phyloP scores from a whole-genome alignment of 35 echinoderm and acorn worm species.

The Amphiura filiformis region DNA sequence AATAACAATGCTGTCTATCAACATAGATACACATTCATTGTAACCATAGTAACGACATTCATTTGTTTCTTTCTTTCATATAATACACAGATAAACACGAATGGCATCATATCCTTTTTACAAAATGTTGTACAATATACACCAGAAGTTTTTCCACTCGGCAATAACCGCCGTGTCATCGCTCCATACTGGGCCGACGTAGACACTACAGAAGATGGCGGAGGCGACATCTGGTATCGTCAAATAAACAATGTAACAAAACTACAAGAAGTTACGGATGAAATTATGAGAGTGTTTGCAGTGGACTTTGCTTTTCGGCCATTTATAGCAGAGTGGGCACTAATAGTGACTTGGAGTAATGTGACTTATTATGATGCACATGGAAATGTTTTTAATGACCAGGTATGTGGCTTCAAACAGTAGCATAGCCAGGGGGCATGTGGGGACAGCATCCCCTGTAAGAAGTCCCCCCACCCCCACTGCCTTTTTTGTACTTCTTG shows the following conservation, averaged over 20 bases:
- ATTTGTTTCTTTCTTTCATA: background rate
- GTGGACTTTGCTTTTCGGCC: constrained; percentile 48
- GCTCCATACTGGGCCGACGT: constrained; percentile 95
- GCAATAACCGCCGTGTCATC: constrained; percentile 58
- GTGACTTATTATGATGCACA: constrained; percentile 65
- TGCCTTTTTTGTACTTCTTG: too few relatives aligned
- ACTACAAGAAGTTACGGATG: constrained; percentile 33
- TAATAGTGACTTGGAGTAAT: constrained; percentile 77
- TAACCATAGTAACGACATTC: too few relatives aligned
- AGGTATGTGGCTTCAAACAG: too few relatives aligned
- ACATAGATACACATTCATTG: too few relatives aligned
- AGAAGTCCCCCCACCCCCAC: too few relatives aligned
- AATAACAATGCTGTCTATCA: too few relatives aligned
- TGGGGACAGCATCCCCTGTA: too few relatives aligned
- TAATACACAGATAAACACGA: constrained; percentile 84
- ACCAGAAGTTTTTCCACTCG: constrained; percentile 71
- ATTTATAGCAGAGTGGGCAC: constrained; percentile 50
- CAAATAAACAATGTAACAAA: constrained; percentile 35
- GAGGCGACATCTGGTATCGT: constrained; percentile 59
- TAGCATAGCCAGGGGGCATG: too few relatives aligned
- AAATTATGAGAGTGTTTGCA: constrained; percentile 60
- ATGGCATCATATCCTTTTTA: constrained; percentile 87
- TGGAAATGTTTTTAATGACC: background rate
- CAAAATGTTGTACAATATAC: constrained; percentile 65
- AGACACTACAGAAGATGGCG: constrained; percentile 25